Evolutionary conservation across 2,888 invertebrate species (phyloP), one percentile per base, ranked within the genome.

Genomic region (Polyommatus iphigenia): DNA sequence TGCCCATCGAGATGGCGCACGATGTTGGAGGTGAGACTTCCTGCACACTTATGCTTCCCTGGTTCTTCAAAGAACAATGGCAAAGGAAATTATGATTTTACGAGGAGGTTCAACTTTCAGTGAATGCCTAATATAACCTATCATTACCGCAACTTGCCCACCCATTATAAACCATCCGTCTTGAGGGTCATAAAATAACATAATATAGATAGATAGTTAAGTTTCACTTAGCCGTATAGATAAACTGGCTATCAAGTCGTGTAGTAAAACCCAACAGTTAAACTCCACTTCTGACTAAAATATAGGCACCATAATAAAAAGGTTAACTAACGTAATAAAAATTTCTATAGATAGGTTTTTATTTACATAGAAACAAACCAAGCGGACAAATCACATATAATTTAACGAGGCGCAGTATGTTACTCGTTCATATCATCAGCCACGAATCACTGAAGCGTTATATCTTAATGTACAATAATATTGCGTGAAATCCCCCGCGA

Each of bases 1-100:
- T 95, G 83, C 95, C 95, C 2, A 93, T 93, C 71, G 95, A 95
- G 82, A 92, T 95, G 90, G 95, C 95, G 84, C 95, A 95, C 88
- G 95, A 95, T 86, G 96, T 96, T 87, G 95, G 95, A 90, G 96
- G 96, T 95, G 83, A 85, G 86, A 32, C 5, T 67, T 29, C 24
- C 15, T 29, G 15, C 15, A 20, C 24, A 41, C 67, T 77, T 78
- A 79, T 67, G 67, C 3, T 67, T 67, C 29, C 67, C 67, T 67
- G 20, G 29, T 67, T 18, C 29, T 29, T 67, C 13, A 13, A 24
- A 8, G 20, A n/a, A 54, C 18, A 54, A 59, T 20, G 20, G 10
- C 13, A 20, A 20, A 20, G 20, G 20, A 59, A 20, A 59, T 59
- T 20, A n/a, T n/a, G 20, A 57, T 57, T 57, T 57, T 57, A 57